These are phyloP conservation scores for Eurytoma californica DNA, from an alignment of 2,888 invertebrate genomes.

Conservation along the genomic window DNA sequence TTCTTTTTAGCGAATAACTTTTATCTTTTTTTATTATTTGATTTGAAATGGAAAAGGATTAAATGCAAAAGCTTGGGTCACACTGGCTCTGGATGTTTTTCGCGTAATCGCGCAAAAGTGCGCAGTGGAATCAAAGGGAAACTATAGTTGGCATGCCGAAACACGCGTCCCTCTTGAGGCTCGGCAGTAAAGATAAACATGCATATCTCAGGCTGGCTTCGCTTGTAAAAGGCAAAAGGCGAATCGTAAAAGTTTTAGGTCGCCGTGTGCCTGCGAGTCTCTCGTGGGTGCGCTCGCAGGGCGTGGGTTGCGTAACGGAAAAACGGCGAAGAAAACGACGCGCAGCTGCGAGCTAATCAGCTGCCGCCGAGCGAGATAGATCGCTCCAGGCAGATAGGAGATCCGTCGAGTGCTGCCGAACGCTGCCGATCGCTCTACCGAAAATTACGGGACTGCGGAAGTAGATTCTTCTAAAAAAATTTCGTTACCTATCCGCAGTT, in stretches of 20 bases:
- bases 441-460: constrained; percentile 27
- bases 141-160: background rate
- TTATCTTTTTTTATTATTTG: no score
- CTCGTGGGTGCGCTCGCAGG: background rate
- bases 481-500: constrained; percentile 20
- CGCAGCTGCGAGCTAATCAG: constrained; percentile 49
- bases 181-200: no score
- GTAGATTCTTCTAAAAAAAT: constrained; percentile 2
- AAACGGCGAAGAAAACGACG: constrained; percentile 40
- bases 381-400: constrained; percentile 36
- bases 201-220: no score
- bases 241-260: constrained; percentile 37
- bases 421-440: no score
- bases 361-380: constrained; percentile 42
- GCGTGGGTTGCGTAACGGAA: constrained; percentile 13
- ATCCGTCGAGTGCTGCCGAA: constrained; percentile 16
- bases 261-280: background rate
- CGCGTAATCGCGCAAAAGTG: no score
- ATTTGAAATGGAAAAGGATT: no score
- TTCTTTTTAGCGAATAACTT: no score
- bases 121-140: no score
- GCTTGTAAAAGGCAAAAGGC: constrained; percentile 8
- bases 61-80: no score
- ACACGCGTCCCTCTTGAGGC: background rate
- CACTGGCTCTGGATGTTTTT: background rate